These are phyloP conservation scores for Platygyra sinensis DNA, from an alignment of 64 coral and sea anemone species.

Conservation along the genomic window DNA sequence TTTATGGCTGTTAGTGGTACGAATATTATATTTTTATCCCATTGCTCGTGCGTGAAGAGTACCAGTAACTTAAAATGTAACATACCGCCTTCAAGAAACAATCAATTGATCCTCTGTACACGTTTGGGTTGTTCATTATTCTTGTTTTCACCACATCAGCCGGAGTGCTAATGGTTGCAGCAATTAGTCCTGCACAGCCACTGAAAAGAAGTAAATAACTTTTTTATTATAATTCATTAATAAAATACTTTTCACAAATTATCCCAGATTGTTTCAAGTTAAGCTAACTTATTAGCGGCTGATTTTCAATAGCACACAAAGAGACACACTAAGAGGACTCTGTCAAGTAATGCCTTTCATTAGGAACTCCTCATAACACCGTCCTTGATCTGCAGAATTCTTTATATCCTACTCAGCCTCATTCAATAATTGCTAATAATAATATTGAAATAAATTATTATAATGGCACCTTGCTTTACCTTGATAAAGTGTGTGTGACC, in stretches of 20 bases:
- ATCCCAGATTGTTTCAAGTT: too few relatives aligned
- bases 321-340: too few relatives aligned
- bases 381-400: too few relatives aligned
- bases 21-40: too few relatives aligned
- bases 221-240: neutral
- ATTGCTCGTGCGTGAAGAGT: neutral
- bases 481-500: constrained; percentile 88
- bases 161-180: constrained; percentile 89
- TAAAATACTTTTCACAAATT: neutral
- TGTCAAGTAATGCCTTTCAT: too few relatives aligned
- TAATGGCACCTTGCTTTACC: constrained; percentile 44
- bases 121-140: constrained; percentile 96
- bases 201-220: constrained; percentile 22
- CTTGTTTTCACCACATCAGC: constrained; percentile 97
- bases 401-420: too few relatives aligned
- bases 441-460: neutral
- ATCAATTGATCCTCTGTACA: constrained; percentile 83
- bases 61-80: neutral
- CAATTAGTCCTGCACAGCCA: constrained; percentile 84
- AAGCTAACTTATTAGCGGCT: too few relatives aligned
- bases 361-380: too few relatives aligned
- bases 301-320: too few relatives aligned
- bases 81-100: constrained; percentile 94
- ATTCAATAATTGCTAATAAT: too few relatives aligned
- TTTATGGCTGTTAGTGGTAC: too few relatives aligned